Percentiles rank a stretch among this genome's conserved stretches.
These are phyloP conservation scores for Julus scanicus DNA, from an alignment of 2,888 invertebrate species.

Conservation along the genomic window DNA sequence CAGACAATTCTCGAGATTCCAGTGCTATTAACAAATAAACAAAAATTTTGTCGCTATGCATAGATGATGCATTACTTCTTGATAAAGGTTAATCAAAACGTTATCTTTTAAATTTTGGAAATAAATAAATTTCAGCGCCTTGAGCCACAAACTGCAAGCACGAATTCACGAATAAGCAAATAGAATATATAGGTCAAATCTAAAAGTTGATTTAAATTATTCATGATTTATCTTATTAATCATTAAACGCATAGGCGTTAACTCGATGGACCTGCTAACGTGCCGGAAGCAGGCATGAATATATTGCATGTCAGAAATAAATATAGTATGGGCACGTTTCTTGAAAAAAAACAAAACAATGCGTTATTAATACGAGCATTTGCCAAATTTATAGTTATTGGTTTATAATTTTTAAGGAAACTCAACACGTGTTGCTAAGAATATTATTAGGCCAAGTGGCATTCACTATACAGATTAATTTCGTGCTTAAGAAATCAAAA, in stretches of 20 bases:
- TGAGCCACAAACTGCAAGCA: not conserved
- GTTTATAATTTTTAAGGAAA: not conserved
- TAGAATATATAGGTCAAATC: constrained; percentile 2
- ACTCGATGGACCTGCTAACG: not conserved
- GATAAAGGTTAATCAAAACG: not conserved
- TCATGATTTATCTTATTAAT: constrained; percentile 32
- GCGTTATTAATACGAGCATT: not conserved
- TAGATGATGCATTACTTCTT: not conserved
- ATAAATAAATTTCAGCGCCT: not conserved
- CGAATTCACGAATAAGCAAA: constrained; percentile 26
- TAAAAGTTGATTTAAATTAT: constrained; percentile 36
- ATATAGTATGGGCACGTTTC: constrained; percentile 6
- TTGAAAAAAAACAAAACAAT: not conserved
- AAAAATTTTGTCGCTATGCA: too few relatives aligned
- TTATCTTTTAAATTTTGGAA: not conserved
- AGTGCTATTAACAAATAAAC: too few relatives aligned
- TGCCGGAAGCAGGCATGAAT: not conserved
- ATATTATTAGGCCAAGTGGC: not conserved
- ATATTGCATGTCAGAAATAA: constrained; percentile 10
- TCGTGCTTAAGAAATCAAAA: not conserved
- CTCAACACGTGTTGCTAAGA: not conserved
- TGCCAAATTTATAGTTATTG: not conserved
- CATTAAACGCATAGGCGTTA: constrained; percentile 34
- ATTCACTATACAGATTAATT: not conserved
- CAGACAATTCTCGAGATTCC: too few relatives aligned